Conservation (phyloP, 2,113 vertebrate species). For the Ctenodactylus gundi region DNA sequence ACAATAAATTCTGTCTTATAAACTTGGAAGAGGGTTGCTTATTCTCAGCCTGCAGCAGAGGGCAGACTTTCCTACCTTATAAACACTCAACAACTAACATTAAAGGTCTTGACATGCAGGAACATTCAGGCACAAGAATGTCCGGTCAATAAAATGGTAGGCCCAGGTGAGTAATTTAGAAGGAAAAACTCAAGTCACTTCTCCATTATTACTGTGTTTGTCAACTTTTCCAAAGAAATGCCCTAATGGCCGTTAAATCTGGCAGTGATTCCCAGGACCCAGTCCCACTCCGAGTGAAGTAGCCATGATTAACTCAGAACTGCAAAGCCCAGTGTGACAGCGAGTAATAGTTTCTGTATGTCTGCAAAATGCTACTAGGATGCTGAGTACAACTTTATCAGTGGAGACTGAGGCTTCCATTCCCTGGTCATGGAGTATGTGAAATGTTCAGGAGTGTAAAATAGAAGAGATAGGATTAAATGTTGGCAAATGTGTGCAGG, state of each 20-base stretch:
- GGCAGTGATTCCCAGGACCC: slow-evolving; percentile 43
- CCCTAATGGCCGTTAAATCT: slow-evolving; percentile 65
- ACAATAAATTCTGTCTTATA: neutral
- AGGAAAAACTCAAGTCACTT: neutral
- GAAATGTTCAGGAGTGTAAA: neutral
- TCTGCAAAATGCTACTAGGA: neutral
- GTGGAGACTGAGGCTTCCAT: neutral
- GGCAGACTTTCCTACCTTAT: slow-evolving; percentile 83
- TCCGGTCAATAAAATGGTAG: slow-evolving; percentile 70
- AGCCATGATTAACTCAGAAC: neutral
- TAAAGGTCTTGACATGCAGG: slow-evolving; percentile 42
- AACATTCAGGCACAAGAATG: slow-evolving; percentile 64
- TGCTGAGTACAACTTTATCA: neutral
- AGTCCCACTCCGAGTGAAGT: neutral
- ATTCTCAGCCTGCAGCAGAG: slow-evolving; percentile 81
- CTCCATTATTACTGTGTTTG: neutral
- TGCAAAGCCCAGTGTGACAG: neutral
- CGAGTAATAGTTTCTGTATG: neutral
- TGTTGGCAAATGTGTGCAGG: neutral
- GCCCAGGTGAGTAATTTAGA: slow-evolving; percentile 62
- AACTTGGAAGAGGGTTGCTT: slow-evolving; percentile 50
- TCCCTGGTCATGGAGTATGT: neutral
- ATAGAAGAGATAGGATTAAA: neutral
- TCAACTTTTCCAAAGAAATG: slow-evolving; percentile 69
- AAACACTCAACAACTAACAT: slow-evolving; percentile 55